Evolutionary conservation across 2,113 vertebrate species (phyloP).

Genomic region (Paratilapia polleni): DNA sequence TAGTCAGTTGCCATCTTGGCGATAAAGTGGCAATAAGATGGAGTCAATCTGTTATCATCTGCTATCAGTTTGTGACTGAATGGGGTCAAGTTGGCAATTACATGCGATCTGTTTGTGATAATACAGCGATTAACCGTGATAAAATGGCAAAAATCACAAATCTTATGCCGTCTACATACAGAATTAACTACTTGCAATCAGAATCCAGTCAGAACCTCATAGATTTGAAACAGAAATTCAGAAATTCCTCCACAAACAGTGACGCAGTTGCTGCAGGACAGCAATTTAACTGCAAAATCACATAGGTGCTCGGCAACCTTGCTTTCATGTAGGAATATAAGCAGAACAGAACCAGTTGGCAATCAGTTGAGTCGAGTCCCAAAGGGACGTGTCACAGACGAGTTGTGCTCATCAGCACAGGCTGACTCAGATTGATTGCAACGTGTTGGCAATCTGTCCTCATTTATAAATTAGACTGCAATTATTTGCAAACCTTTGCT

Average conservation of each 20-base stretch:
- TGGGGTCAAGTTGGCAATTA: not conserved
- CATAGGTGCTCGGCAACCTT: not conserved
- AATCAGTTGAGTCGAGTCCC: too few relatives aligned
- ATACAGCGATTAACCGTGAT: rapidly evolving
- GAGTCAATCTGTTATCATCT: not conserved
- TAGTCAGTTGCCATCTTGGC: not conserved
- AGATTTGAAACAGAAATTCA: not conserved
- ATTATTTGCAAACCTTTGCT: too few relatives aligned
- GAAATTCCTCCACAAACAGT: not conserved
- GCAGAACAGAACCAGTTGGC: too few relatives aligned
- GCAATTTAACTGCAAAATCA: not conserved
- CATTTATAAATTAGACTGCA: not conserved
- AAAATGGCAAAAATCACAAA: too few relatives aligned
- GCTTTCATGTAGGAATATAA: too few relatives aligned
- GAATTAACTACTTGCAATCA: not conserved
- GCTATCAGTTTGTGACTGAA: not conserved
- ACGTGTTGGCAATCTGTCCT: not conserved
- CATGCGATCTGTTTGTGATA: not conserved
- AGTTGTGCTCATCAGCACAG: not conserved
- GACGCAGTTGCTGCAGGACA: not conserved
- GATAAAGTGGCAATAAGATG: not conserved
- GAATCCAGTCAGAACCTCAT: not conserved
- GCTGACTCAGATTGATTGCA: not conserved
- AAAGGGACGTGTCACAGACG: not conserved
- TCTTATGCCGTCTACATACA: not conserved